Conservation (phyloP, 37 sponge, comb jelly and placozoan species). For the Dysidea cf. avara region DNA sequence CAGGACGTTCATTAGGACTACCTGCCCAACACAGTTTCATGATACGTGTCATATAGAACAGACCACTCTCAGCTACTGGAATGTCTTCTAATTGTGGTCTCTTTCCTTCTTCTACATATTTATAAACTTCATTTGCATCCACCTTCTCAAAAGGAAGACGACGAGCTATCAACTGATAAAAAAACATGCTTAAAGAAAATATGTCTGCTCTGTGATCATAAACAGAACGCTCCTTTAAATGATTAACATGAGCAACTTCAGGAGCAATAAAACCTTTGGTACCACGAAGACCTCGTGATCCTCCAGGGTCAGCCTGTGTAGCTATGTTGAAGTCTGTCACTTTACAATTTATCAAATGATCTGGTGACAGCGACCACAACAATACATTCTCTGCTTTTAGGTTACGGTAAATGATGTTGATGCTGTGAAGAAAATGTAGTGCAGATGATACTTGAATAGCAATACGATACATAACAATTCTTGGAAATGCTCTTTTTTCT, state of each 20-base stretch:
- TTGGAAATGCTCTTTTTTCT: conserved; percentile 47
- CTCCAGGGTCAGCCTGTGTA: no score
- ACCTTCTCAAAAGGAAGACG: conserved; percentile 64
- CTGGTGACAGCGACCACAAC: conserved; percentile 84
- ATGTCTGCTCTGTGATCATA: no score
- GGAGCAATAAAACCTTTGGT: no score
- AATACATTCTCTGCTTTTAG: conserved; percentile 88
- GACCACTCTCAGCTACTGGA: conserved; percentile 45
- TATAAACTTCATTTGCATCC: conserved; percentile 41
- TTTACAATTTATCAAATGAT: no score
- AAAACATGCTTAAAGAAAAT: conserved; percentile 84
- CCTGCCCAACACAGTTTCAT: conserved; percentile 88
- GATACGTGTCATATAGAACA: no score
- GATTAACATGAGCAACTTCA: no score
- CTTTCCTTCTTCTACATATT: conserved; percentile 47
- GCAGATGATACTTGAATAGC: no score
- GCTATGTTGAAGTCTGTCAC: no score
- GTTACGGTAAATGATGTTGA: conserved; percentile 87
- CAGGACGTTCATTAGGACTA: conserved; percentile 54
- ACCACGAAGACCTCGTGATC: no score
- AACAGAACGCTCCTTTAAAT: no score
- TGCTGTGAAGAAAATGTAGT: no score
- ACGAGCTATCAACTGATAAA: no score
- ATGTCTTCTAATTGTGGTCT: conserved; percentile 70
- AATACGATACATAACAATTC: conserved; percentile 61